Base-by-base conservation (phyloP, 1,140 invertebrate genomes). In the Drosophila navojoa region DNA sequence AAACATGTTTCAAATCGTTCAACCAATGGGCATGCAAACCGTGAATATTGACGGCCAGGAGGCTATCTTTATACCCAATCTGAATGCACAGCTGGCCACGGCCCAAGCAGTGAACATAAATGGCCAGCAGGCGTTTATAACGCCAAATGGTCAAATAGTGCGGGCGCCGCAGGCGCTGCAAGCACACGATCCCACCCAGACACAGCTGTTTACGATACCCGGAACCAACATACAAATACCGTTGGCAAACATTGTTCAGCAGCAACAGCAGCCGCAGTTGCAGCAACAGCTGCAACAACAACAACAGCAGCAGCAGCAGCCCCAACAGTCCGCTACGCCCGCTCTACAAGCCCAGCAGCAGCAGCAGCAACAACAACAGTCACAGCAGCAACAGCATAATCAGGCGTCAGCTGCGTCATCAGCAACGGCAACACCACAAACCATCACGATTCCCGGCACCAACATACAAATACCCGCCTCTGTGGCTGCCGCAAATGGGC, bases 41-140 rank as follows among this genome's bases (percentile, higher is more conserved):
- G 96, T 98, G 7, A 98, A 96, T 19, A 96, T 98, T 5, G 97
- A 98, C 92, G 97, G 97, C 0, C 97, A 98, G 89, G 98, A 98
- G 90, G 97, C 97, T 0, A 94, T 98, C 22, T 97, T 98, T 91
- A 97, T 98, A 85, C 97, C 96, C 49, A 92, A 92, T 70, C 71
- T 92, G 5, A 91, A 85, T 49, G 55, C 91, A 0, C 91, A 92
- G 15, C 42, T 85, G n/a, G 76, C 81, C 13, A 78, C 90, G 1
- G 81, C 90, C 0, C 91, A 92, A 40, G 71, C 90, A 0, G 77
- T 92, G 1, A 91, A 92, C 40, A 81, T 92, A 5, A 92, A 92
- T 50, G 90, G 90, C 0, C 91, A 92, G 58, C 93, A 93, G 78
- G 93, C 93, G 5, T 91, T 94, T 32, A 90, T 94, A 5, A 93